Percentiles rank a stretch among this genome's conserved stretches.
phyloP scores from a whole-genome alignment of 2,113 vertebrate genomes.

The Dicrurus megarhynchus region DNA sequence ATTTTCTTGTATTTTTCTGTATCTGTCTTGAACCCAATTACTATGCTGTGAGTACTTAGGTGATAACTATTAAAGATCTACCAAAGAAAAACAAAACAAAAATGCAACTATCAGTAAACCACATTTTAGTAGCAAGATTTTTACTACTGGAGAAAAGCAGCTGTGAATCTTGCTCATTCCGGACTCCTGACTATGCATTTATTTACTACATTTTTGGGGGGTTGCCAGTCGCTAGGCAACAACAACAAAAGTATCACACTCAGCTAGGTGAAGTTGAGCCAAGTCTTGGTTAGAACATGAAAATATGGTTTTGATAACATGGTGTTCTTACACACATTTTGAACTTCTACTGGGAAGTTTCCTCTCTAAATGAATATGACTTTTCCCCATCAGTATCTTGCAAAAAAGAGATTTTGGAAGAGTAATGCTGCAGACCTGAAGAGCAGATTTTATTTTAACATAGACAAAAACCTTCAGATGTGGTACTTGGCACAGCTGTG shows the following conservation, averaged over 20 bases:
- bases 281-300: background rate
- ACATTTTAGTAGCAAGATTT: background rate
- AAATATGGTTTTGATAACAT: background rate
- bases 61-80: background rate
- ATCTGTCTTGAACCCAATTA: background rate
- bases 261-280: background rate
- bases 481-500: background rate
- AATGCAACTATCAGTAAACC: background rate
- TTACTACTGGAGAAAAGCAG: background rate
- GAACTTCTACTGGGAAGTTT: background rate
- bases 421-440: background rate
- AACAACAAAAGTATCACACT: background rate
- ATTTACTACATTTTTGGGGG: background rate
- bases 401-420: background rate
- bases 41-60: background rate
- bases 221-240: background rate
- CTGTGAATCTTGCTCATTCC: background rate
- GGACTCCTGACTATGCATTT: background rate
- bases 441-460: background rate
- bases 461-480: background rate
- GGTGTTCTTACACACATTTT: background rate
- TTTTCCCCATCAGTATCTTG: background rate
- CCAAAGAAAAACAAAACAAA: background rate
- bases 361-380: background rate
- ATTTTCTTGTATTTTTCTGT: background rate